A percentile compares a stretch with the other conserved stretches of the same genome.
phyloP scores from a whole-genome alignment of 2,888 invertebrate genomes.

The Athalia rosae region DNA sequence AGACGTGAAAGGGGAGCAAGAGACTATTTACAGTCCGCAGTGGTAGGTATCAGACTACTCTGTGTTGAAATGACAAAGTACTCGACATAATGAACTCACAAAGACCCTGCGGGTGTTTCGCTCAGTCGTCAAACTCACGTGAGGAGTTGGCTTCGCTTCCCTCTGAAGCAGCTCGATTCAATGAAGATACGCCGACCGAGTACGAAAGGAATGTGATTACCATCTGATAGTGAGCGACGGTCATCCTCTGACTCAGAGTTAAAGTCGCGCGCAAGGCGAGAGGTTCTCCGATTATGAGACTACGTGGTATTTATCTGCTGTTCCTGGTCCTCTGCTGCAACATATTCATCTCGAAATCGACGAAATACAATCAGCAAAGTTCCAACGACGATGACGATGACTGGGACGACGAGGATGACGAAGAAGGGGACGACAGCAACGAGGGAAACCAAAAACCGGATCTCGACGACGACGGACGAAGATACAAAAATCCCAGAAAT shows the following conservation, averaged over 20 bases:
- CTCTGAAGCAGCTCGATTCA: not conserved
- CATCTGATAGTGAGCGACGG: not conserved
- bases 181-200: not conserved
- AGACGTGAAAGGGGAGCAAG: slow-evolving; percentile 26
- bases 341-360: slow-evolving; percentile 64
- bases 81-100: slow-evolving; percentile 43
- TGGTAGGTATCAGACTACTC: not conserved
- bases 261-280: slow-evolving; percentile 62
- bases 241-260: slow-evolving; percentile 9
- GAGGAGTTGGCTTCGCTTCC: slow-evolving; percentile 15
- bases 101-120: slow-evolving; percentile 41
- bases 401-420: slow-evolving; percentile 75
- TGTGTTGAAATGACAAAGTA: slow-evolving; percentile 39
- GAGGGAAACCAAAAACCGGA: slow-evolving; percentile 72
- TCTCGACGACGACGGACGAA: slow-evolving; percentile 86
- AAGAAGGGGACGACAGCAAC: slow-evolving; percentile 73
- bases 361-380: slow-evolving; percentile 64
- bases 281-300: slow-evolving; percentile 32
- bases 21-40: slow-evolving; percentile 31
- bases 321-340: slow-evolving; percentile 62
- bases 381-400: slow-evolving; percentile 75
- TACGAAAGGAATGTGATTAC: slow-evolving; percentile 18
- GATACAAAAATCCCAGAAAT: slow-evolving; percentile 92
- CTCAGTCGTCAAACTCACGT: slow-evolving; percentile 22
- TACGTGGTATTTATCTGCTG: slow-evolving; percentile 51